Evolutionary conservation across 92 coral and sea anemone genomes (phyloP).

Genomic region (Phenganax subtilis): DNA sequence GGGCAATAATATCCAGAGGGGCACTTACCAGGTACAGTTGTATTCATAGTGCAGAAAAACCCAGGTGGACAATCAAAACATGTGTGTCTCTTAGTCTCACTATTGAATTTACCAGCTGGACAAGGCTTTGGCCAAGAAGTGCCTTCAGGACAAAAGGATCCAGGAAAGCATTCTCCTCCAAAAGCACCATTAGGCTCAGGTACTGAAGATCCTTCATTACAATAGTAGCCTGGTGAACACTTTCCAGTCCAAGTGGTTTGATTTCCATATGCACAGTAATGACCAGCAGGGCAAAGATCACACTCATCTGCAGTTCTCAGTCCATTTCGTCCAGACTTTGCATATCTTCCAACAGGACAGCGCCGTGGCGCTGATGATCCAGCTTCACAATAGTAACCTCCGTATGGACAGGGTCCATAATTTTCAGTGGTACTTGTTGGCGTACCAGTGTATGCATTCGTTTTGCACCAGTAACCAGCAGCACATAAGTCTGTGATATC

Average conservation of each 20-base stretch:
- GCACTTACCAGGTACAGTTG: slow-evolving; percentile 70
- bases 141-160: slow-evolving; percentile 66
- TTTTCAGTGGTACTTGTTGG: slow-evolving; percentile 55
- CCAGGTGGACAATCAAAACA: slow-evolving; percentile 80
- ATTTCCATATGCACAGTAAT: slow-evolving; percentile 70
- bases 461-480: slow-evolving; percentile 75
- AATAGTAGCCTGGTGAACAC: slow-evolving; percentile 77
- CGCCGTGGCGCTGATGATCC: slow-evolving; percentile 58
- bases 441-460: slow-evolving; percentile 53
- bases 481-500: slow-evolving; percentile 65
- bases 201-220: slow-evolving; percentile 75
- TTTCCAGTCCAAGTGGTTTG: slow-evolving; percentile 55
- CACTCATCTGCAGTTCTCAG: slow-evolving; percentile 60
- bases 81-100: slow-evolving; percentile 64
- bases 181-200: slow-evolving; percentile 58
- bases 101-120: slow-evolving; percentile 69
- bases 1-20: slow-evolving; percentile 91
- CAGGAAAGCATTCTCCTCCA: slow-evolving; percentile 87
- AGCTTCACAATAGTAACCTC: slow-evolving; percentile 72
- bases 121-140: slow-evolving; percentile 76
- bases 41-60: slow-evolving; percentile 81
- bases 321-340: slow-evolving; percentile 55
- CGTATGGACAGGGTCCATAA: slow-evolving; percentile 81
- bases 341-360: slow-evolving; percentile 79
- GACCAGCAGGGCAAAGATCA: slow-evolving; percentile 73